A percentile compares a stretch with the other conserved stretches of the same genome.
Evolutionary conservation across 1,140 invertebrate genomes (phyloP).

Genomic region (Pseudomyrmex concolor): DNA sequence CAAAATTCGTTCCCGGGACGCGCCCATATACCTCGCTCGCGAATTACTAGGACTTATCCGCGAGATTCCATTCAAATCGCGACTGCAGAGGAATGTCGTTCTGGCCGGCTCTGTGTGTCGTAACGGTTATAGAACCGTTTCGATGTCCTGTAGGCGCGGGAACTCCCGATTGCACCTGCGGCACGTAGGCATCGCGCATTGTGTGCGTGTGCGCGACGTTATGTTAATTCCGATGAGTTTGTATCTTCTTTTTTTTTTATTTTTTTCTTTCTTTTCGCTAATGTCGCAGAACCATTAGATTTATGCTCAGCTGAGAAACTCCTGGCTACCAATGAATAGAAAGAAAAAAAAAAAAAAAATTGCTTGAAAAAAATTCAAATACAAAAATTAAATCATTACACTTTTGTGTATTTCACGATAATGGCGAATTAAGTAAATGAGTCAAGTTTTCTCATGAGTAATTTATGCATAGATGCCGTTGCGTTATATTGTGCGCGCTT

Average conservation of each 20-base stretch:
- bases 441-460: no score
- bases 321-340: no score
- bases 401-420: no score
- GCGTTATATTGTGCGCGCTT: not conserved
- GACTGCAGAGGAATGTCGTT: slow-evolving; percentile 78
- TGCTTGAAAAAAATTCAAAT: no score
- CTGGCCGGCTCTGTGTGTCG: slow-evolving; percentile 75
- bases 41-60: slow-evolving; percentile 60
- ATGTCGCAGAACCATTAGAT: no score
- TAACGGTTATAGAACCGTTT: slow-evolving; percentile 81
- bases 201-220: slow-evolving; percentile 23
- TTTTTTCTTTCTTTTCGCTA: not conserved
- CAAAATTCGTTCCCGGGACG: not conserved
- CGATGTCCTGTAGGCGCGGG: slow-evolving; percentile 76
- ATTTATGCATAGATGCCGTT: no score
- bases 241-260: not conserved
- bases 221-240: slow-evolving; percentile 13
- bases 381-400: no score
- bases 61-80: slow-evolving; percentile 76
- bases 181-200: slow-evolving; percentile 11
- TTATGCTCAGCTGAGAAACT: no score
- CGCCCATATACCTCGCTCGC: not conserved
- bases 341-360: no score
- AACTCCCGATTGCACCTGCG: slow-evolving; percentile 67
- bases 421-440: no score